These are phyloP conservation scores for Leuciscus waleckii DNA, from an alignment of 2,797 vertebrate genomes.

Conservation along the genomic window DNA sequence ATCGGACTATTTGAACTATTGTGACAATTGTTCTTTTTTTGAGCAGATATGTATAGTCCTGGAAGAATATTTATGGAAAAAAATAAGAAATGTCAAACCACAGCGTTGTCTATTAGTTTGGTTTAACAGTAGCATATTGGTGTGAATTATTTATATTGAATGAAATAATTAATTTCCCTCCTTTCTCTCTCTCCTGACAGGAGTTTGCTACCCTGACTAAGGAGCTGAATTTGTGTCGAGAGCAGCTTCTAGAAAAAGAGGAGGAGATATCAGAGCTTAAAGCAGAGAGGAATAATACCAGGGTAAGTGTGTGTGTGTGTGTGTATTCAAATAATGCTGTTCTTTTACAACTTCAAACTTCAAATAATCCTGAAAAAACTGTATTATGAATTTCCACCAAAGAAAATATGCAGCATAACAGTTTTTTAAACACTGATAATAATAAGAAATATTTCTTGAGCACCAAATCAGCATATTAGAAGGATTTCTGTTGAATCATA, in stretches of 20 bases:
- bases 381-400: background rate
- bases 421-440: background rate
- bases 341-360: background rate
- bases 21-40: background rate
- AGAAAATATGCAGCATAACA: too few species aligned
- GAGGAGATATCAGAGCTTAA: conserved; percentile 98
- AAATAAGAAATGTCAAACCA: background rate
- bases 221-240: conserved; percentile 92
- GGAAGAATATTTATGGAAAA: background rate
- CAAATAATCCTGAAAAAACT: background rate
- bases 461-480: background rate
- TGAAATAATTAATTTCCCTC: background rate
- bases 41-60: background rate
- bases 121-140: background rate
- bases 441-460: background rate
- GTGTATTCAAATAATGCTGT: background rate
- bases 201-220: conserved; percentile 95
- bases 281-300: conserved; percentile 97
- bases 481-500: background rate
- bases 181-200: conserved; percentile 69
- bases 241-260: conserved; percentile 95
- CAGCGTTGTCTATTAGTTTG: background rate
- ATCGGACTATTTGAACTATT: background rate
- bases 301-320: conserved; percentile 69
- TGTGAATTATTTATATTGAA: conserved; percentile 1